Conservation (phyloP, 2,113 vertebrate genomes). For the Cettia cetti region DNA sequence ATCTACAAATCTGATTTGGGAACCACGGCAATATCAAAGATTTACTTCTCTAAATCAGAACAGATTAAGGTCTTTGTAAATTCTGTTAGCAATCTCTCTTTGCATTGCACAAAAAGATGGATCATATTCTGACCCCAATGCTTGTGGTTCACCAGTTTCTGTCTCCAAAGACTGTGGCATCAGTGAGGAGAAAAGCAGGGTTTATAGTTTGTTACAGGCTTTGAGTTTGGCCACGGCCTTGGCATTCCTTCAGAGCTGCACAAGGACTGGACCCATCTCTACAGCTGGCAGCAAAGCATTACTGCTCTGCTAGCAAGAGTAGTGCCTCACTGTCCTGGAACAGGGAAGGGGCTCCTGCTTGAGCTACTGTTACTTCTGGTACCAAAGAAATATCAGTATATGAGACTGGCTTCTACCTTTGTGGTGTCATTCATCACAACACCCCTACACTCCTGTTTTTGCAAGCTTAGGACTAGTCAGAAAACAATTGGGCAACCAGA, state of each 20-base stretch:
- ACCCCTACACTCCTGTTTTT: not conserved
- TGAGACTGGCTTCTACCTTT: not conserved
- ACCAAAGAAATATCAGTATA: not conserved
- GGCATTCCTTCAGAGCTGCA: not conserved
- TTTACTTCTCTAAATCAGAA: not conserved
- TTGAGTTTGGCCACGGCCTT: not conserved
- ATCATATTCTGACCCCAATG: fast-evolving
- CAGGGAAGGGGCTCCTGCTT: not conserved
- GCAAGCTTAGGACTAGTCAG: not conserved
- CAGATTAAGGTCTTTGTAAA: not conserved
- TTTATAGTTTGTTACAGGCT: not conserved
- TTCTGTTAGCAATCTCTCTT: not conserved
- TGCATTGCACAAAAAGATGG: not conserved
- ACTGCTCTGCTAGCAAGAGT: not conserved
- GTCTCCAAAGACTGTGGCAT: not conserved
- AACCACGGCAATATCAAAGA: not conserved
- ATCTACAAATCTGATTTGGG: not conserved
- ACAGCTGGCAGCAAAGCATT: not conserved
- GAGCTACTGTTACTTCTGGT: not conserved
- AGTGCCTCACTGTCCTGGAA: not conserved
- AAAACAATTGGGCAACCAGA: not conserved
- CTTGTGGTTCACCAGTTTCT: not conserved
- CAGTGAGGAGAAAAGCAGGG: not conserved
- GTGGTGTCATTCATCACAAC: not conserved
- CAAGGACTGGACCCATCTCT: not conserved